phyloP scores from a whole-genome alignment of 2,113 vertebrate species.

The Ranitomeya imitator region DNA sequence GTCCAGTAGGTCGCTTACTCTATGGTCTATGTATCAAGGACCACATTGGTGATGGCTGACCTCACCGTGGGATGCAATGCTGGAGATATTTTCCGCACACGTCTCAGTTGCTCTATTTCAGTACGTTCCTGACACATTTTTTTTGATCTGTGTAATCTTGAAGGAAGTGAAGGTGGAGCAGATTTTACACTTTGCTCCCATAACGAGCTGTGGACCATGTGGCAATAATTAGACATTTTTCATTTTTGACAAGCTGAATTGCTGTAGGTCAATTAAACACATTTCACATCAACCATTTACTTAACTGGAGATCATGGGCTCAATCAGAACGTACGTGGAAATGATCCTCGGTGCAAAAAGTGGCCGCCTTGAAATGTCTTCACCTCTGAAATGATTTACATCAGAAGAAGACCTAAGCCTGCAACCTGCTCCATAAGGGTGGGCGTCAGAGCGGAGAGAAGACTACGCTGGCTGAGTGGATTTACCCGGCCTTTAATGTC shows the following conservation, averaged over 20 bases:
- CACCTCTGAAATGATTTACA: background rate
- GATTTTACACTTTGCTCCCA: background rate
- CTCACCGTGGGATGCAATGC: background rate
- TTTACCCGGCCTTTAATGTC: background rate
- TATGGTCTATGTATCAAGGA: background rate
- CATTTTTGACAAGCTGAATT: constrained; percentile 60
- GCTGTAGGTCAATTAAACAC: constrained; percentile 57
- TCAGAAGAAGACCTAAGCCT: background rate
- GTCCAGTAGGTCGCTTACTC: too few relatives aligned
- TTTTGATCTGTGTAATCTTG: constrained; percentile 13
- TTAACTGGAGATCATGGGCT: constrained; percentile 33
- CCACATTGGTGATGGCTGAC: background rate
- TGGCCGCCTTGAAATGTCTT: constrained; percentile 15
- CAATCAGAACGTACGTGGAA: constrained; percentile 43
- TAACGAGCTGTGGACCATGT: constrained; percentile 8
- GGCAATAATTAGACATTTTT: constrained; percentile 60
- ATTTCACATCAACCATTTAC: constrained; percentile 58
- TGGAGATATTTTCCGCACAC: background rate
- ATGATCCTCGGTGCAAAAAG: background rate
- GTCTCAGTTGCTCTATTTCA: background rate
- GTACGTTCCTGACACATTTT: background rate
- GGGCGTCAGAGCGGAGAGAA: background rate
- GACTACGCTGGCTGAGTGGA: background rate
- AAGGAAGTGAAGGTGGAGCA: background rate
- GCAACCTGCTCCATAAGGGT: background rate